phyloP scores from a whole-genome alignment of 2,888 invertebrate species.

The Stenolophus ochropezus region DNA sequence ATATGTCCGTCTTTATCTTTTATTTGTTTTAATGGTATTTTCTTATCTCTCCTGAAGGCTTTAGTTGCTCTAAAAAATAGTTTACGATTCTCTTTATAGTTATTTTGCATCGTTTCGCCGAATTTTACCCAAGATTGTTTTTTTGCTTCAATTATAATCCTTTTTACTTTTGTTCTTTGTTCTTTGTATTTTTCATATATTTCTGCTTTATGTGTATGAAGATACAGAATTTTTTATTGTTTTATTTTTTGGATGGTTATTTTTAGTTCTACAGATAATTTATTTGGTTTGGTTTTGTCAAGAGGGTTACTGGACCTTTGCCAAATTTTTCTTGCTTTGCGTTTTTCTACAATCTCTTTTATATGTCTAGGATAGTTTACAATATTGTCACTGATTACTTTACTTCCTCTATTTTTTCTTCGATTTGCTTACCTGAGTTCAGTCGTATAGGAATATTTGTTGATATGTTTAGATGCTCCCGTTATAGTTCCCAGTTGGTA shows the following conservation, averaged over 20 bases:
- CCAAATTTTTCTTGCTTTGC: slow-evolving; percentile 8
- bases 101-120: too few relatives aligned
- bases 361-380: slow-evolving; percentile 2
- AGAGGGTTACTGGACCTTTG: background rate
- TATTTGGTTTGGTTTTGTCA: background rate
- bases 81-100: too few relatives aligned
- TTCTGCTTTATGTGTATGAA: too few relatives aligned
- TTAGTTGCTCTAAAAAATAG: too few relatives aligned
- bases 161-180: too few relatives aligned
- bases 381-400: background rate
- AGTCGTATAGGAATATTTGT: background rate
- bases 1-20: too few relatives aligned
- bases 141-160: too few relatives aligned
- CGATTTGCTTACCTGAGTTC: background rate
- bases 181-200: too few relatives aligned
- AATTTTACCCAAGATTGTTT: too few relatives aligned
- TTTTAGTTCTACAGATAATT: background rate
- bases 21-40: too few relatives aligned
- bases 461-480: background rate
- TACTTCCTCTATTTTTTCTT: background rate
- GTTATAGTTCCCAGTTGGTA: background rate
- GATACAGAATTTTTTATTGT: background rate
- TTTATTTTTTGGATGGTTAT: background rate
- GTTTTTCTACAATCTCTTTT: slow-evolving; percentile 1
- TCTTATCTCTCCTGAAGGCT: too few relatives aligned